A percentile compares a stretch with the other conserved stretches of the same genome.
Evolutionary conservation across 2,888 invertebrate species (phyloP).

Genomic region (Malachius bipustulatus): DNA sequence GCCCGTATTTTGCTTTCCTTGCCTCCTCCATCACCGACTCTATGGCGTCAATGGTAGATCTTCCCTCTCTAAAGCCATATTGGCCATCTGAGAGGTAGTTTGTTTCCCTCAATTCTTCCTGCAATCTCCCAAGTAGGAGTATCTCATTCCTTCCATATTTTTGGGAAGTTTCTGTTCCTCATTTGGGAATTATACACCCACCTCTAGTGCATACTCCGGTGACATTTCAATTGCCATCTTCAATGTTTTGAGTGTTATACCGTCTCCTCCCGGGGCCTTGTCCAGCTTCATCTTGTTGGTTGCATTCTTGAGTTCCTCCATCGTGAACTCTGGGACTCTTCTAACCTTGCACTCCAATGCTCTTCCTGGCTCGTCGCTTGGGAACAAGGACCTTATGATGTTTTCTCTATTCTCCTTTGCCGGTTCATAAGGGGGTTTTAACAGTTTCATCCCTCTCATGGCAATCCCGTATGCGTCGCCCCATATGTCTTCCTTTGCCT

Average conservation of each 20-base stretch:
- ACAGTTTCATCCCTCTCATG: too few relatives aligned
- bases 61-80: too few relatives aligned
- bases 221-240: conserved; percentile 6
- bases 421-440: background rate
- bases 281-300: background rate
- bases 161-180: conserved; percentile 12
- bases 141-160: conserved; percentile 13
- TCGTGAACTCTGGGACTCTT: background rate
- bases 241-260: conserved; percentile 6
- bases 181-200: conserved; percentile 10
- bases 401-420: background rate
- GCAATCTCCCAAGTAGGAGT: conserved; percentile 8
- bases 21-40: background rate
- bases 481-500: background rate
- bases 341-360: background rate
- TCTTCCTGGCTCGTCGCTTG: background rate
- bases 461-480: background rate
- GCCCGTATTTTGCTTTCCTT: background rate
- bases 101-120: conserved; percentile 4
- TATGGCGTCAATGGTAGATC: too few relatives aligned
- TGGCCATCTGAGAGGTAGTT: conserved; percentile 3
- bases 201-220: background rate
- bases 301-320: conserved; percentile 4
- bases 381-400: background rate
- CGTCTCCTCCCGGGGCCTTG: conserved; percentile 7